Evolutionary conservation across 2,888 invertebrate species (phyloP), one percentile per base, ranked within the genome.

Genomic region (Drosophila algonquin): DNA sequence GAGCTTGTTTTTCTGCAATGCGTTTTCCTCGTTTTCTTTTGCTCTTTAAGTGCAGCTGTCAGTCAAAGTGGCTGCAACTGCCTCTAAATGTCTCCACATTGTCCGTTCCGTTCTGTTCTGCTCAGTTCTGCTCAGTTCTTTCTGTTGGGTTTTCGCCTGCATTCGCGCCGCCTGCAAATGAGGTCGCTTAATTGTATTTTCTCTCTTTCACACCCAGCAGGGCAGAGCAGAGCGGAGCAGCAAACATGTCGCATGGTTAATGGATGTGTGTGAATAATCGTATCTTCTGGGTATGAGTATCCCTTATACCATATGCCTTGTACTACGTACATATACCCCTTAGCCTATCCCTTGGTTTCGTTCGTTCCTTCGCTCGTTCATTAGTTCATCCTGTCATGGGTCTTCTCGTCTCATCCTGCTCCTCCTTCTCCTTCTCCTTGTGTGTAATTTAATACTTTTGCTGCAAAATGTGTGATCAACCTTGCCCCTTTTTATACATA

Each of bases 1-100:
- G 14, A 12, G 14, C 18, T 53, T 53, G 24, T 54, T 54, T 55
- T 55, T 45, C 44, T 45, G 40, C 53, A n/a, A 40, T 59, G 45
- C 40, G 45, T 59, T 51, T 55, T 60, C 18, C 57, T 9, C 44
- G 56, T 59, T 67, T 45, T 55, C 67, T 71, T 62, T 63, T 73
- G 83, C 83, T 80, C 83, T 84, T 88, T 86, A 84, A 88, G 83
- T 84, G 88, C 84, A 84, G 84, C 84, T 84, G 88, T 84, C 84
- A 84, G 74, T 84, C 88, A 84, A 87, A 72, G 85, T 80, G 65
- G 74, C 67, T 73, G 73, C 73, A 60, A 71, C 70, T 75, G 75
- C 75, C 71, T 83, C 81, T 77, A 84, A 84, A 84, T 84, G 83
- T 88, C 84, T 84, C 86, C 72, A 77, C 80, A 73, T 74, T 74